A percentile compares a stretch with the other conserved stretches of the same genome.
Evolutionary conservation across 2,888 invertebrate genomes (phyloP).

Genomic region (Rhogogaster chlorosoma): DNA sequence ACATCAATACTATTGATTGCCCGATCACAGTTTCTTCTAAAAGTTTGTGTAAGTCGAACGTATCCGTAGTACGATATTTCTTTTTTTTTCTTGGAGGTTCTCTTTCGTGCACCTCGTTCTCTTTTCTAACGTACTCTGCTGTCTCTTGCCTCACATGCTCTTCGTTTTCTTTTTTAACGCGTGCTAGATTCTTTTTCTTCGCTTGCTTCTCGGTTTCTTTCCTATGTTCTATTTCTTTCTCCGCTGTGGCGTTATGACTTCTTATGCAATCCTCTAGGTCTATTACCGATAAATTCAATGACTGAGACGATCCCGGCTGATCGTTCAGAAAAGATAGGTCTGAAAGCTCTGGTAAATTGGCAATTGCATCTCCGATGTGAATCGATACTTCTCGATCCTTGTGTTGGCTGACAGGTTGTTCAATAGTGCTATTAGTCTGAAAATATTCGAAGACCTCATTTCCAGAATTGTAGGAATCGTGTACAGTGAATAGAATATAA

Average conservation of each 20-base stretch:
- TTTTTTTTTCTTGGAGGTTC: not conserved
- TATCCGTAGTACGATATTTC: not conserved
- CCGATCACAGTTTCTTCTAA: not conserved
- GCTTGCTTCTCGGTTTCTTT: not conserved
- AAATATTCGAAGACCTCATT: not conserved
- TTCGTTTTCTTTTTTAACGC: not conserved
- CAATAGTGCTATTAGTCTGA: not conserved
- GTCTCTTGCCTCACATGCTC: not conserved
- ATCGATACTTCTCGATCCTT: not conserved
- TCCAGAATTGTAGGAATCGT: not conserved
- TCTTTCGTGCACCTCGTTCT: not conserved
- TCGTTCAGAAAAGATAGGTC: not conserved
- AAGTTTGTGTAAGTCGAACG: not conserved
- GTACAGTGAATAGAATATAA: not conserved
- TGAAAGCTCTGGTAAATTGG: not conserved
- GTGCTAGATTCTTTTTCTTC: not conserved
- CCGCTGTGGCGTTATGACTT: not conserved
- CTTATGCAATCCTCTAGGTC: not conserved
- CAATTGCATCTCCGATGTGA: not conserved
- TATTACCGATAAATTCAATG: not conserved
- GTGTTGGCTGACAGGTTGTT: not conserved
- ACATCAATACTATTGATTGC: not conserved
- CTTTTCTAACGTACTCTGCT: not conserved
- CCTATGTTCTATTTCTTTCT: not conserved
- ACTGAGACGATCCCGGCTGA: not conserved